Conservation (phyloP, 2,888 invertebrate species). For the Megamerina dolium region DNA sequence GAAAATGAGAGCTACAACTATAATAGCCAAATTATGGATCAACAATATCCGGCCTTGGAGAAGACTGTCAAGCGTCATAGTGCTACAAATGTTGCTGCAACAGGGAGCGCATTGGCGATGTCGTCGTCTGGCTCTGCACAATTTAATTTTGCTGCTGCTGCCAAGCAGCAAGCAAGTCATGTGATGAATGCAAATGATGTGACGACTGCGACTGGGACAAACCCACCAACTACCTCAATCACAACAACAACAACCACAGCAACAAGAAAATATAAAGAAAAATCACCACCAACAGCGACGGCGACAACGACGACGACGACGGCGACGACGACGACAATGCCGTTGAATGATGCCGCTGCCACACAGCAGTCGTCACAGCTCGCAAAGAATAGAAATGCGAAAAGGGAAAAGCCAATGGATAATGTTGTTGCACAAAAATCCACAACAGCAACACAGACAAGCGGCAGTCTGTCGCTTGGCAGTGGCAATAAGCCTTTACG, state of each 20-base stretch:
- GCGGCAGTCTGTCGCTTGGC: slow-evolving; percentile 13
- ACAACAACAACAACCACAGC: neutral
- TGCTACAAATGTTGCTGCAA: slow-evolving; percentile 29
- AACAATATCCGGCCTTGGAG: slow-evolving; percentile 50
- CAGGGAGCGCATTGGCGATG: slow-evolving; percentile 2
- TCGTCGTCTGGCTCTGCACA: slow-evolving; percentile 5
- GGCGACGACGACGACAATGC: neutral
- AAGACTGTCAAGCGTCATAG: slow-evolving; percentile 48
- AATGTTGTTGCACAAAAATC: slow-evolving; percentile 15
- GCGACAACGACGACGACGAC: neutral
- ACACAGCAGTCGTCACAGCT: neutral
- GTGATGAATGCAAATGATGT: slow-evolving; percentile 6
- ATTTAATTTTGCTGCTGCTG: slow-evolving; percentile 27
- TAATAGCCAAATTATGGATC: slow-evolving; percentile 42
- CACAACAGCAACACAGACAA: slow-evolving; percentile 18
- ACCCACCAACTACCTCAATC: slow-evolving; percentile 20
- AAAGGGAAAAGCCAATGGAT: slow-evolving; percentile 13
- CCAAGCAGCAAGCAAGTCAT: slow-evolving; percentile 25
- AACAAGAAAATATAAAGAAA: slow-evolving; percentile 14
- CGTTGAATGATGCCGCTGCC: neutral
- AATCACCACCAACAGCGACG: slow-evolving; percentile 1
- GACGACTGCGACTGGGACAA: neutral
- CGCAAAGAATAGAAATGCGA: neutral
- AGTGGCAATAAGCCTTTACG: slow-evolving; percentile 18
- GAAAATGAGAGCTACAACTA: slow-evolving; percentile 40